Percentiles rank a stretch among this genome's conserved stretches.
These are phyloP conservation scores for Forbesichthys papilliferus DNA, from an alignment of 2,113 vertebrate species.

Conservation along the genomic window DNA sequence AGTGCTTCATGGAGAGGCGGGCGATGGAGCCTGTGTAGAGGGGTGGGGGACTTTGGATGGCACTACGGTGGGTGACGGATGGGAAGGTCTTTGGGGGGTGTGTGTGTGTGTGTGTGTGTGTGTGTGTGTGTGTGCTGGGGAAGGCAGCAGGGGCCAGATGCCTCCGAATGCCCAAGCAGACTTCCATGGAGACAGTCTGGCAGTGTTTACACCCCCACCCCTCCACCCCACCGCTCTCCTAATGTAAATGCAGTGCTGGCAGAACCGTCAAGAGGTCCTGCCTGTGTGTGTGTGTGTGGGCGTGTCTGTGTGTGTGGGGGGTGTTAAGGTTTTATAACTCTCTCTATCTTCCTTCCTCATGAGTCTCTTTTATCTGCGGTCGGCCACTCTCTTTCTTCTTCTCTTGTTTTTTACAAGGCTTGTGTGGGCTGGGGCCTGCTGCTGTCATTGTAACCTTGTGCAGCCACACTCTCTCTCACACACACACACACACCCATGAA, in stretches of 20 bases:
- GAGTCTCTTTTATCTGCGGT: not conserved
- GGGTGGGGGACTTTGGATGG: constrained; percentile 59
- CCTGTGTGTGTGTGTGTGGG: not conserved
- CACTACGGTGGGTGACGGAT: constrained; percentile 41
- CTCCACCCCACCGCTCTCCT: constrained; percentile 66
- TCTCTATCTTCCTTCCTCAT: too few relatives aligned
- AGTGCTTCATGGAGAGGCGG: too few relatives aligned
- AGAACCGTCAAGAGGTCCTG: too few relatives aligned
- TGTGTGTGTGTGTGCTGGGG: constrained; percentile 31
- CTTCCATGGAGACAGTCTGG: constrained; percentile 75
- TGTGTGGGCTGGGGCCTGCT: too few relatives aligned
- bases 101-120: constrained; percentile 27
- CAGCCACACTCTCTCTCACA: too few relatives aligned
- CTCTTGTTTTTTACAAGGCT: too few relatives aligned
- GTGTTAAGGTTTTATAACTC: too few relatives aligned
- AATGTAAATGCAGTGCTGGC: constrained; percentile 73
- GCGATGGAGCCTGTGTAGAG: constrained; percentile 46
- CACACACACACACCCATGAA: too few relatives aligned
- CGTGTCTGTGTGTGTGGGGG: not conserved
- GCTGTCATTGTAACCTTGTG: too few relatives aligned
- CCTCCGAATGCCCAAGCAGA: constrained; percentile 38
- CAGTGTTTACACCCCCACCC: constrained; percentile 73
- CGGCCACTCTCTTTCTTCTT: too few relatives aligned
- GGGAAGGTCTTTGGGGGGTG: constrained; percentile 43
- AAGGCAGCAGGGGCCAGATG: constrained; percentile 23